Percentiles rank a stretch among this genome's conserved stretches.
Conservation (phyloP, 2,797 vertebrate species). For the Anabas testudineus region DNA sequence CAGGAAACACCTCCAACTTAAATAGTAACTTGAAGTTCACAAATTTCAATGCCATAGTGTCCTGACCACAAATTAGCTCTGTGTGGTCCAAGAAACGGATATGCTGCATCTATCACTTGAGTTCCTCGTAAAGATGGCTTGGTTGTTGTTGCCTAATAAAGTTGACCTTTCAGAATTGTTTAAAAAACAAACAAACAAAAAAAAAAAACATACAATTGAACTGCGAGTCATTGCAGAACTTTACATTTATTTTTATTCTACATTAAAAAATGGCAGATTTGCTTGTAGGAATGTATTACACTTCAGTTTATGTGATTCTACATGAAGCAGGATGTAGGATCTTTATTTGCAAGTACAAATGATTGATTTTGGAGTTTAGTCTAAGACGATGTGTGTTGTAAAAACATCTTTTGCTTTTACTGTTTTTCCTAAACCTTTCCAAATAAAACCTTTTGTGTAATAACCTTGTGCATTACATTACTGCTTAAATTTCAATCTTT, state of each 20-base stretch:
- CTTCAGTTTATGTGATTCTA: neutral
- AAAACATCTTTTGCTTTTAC: neutral
- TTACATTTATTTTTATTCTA: constrained; percentile 17
- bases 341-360: constrained; percentile 5
- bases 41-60: neutral
- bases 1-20: constrained; percentile 21
- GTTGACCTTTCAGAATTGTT: too few species aligned
- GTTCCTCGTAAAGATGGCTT: neutral
- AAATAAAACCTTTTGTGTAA: neutral
- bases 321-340: neutral
- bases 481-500: neutral
- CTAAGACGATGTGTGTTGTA: neutral
- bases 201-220: too few species aligned
- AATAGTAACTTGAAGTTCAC: neutral
- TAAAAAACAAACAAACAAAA: neutral
- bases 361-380: neutral
- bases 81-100: neutral
- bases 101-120: neutral
- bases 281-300: neutral
- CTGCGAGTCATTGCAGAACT: neutral
- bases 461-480: neutral
- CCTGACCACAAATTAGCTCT: neutral
- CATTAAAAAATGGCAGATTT: constrained; percentile 5
- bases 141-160: neutral
- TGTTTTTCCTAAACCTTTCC: neutral